Base-by-base conservation (phyloP, 2,888 invertebrate genomes). In the Agonum fuliginosum region DNA sequence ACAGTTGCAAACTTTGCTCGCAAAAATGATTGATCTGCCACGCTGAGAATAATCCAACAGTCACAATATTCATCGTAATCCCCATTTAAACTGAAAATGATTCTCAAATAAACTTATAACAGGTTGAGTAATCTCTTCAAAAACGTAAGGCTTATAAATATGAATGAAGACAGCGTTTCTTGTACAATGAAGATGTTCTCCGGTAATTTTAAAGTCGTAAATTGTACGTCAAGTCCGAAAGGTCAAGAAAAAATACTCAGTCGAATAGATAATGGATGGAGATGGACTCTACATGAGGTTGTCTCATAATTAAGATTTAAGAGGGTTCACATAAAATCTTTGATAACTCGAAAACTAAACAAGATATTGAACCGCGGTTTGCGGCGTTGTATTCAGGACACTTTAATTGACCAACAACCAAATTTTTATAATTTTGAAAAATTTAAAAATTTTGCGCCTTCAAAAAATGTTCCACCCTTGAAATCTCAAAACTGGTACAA, bases 101-200 rank as follows among this genome's bases (percentile, higher is more conserved):
- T 37, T 34, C 37, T 67, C 14, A 17, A 17, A 14, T 37, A 48
- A 71, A 51, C 71, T 71, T 20, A 71, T 22, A 48, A n/a, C 30
- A 34, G 17, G 67, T 37, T 51, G n/a, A n/a, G 48, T 71, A 71
- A 71, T 71, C 71, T 30, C 27, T 30, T 37, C 8, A 20, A 37
- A 34, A 19, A 48, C 51, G 51, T 37, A 51, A 30, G 30, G 30
- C 12, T 12, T 20, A 71, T 48, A 71, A 71, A 71, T 71, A 71
- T 48, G 51, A 71, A 71, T 71, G 51, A 71, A 71, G 71, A 71
- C 34, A 51, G n/a, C n/a, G n/a, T n/a, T n/a, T n/a, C n/a, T n/a
- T 71, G 71, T 71, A 67, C 41, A 34, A n/a, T n/a, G n/a, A n/a
- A n/a, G n/a, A n/a, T n/a, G n/a, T n/a, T n/a, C n/a, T n/a, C n/a